A percentile compares a stretch with the other conserved stretches of the same genome.
Evolutionary conservation across 23 tunicate genomes (phyloP).

Genomic region (Aplidium turbinatum): DNA sequence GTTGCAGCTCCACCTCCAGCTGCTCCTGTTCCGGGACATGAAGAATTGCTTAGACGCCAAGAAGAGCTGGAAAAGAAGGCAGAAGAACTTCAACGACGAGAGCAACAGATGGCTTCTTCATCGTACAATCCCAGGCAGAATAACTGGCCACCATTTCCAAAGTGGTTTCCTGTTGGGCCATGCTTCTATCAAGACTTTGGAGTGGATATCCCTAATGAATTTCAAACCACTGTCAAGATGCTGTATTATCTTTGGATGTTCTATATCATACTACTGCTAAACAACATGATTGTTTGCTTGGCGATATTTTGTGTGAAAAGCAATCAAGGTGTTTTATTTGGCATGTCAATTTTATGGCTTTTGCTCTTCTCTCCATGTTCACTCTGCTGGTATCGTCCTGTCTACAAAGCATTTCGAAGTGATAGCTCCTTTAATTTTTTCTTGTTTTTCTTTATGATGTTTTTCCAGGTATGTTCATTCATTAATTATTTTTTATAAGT

Average conservation of each 20-base stretch:
- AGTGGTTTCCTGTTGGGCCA: constrained; percentile 88
- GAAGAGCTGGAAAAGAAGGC: constrained; percentile 95
- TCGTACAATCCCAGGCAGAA: constrained; percentile 53
- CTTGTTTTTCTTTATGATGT: constrained; percentile 91
- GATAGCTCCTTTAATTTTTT: constrained; percentile 98
- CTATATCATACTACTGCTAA: constrained; percentile 54
- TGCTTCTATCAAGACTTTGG: constrained; percentile 96
- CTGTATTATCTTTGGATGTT: constrained; percentile 94
- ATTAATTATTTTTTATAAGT: constrained; percentile 6
- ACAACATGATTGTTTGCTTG: constrained; percentile 65
- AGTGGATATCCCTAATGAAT: constrained; percentile 86
- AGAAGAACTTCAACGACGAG: constrained; percentile 80
- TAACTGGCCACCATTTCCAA: constrained; percentile 98
- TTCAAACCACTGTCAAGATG: constrained; percentile 71
- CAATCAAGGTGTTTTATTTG: constrained; percentile 44
- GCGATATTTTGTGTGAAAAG: constrained; percentile 36
- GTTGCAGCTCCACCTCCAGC: constrained; percentile 58
- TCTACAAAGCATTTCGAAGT: constrained; percentile 88
- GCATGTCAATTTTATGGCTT: constrained; percentile 89
- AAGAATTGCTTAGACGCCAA: constrained; percentile 79
- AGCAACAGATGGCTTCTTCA: constrained; percentile 54
- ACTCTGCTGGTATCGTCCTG: constrained; percentile 98
- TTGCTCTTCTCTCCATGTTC: constrained; percentile 74
- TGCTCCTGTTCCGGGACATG: constrained; percentile 83
- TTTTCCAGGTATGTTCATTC: constrained; percentile 89